Percentiles rank a stretch among this genome's conserved stretches.
These are phyloP conservation scores for Sciurus vulgaris DNA, from an alignment of 2,797 vertebrate genomes.

Conservation along the genomic window DNA sequence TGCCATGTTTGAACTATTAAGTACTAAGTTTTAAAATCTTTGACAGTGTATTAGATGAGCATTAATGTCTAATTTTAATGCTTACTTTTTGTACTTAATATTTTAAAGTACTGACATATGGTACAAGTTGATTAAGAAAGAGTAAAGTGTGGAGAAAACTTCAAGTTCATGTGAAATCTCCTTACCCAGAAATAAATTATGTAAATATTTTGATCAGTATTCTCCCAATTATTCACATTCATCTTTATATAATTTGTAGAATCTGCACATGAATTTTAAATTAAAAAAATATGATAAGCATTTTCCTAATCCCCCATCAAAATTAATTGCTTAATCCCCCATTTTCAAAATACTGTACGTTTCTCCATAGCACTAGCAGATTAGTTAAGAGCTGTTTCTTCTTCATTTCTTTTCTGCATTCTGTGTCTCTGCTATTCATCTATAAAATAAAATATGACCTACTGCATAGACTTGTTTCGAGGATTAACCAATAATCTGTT, in stretches of 20 bases:
- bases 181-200: constrained; percentile 12
- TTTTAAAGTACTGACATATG: constrained; percentile 40
- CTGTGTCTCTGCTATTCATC: background rate
- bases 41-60: constrained; percentile 11
- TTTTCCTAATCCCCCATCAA: constrained; percentile 10
- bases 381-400: constrained; percentile 4
- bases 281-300: background rate
- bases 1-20: background rate
- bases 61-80: constrained; percentile 39
- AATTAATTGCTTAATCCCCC: background rate
- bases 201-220: constrained; percentile 4
- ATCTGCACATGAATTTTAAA: constrained; percentile 33
- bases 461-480: background rate
- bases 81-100: background rate
- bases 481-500: background rate
- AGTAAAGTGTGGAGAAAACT: background rate
- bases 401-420: constrained; percentile 42
- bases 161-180: constrained; percentile 1
- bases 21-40: constrained; percentile 20
- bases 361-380: background rate
- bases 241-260: background rate
- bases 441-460: background rate
- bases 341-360: background rate
- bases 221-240: background rate
- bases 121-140: constrained; percentile 31